Evolutionary conservation across 2,797 vertebrate species (phyloP), one percentile per base, ranked within the genome.

Genomic region (Smutsia gigantea): DNA sequence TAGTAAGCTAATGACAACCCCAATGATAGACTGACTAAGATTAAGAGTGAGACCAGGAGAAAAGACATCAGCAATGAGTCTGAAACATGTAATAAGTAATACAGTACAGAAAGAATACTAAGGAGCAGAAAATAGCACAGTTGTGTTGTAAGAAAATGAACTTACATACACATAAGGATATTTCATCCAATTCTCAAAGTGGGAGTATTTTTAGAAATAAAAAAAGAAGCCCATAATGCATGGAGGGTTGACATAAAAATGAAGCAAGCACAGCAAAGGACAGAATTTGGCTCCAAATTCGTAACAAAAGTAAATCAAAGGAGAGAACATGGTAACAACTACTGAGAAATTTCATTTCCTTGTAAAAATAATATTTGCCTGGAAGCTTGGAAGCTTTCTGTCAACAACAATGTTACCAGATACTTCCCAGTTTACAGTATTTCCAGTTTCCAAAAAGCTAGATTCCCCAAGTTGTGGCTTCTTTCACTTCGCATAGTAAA

Each of bases 281-380:
- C 53, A 37, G 96, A 77, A 87, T 37, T 31, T 96, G 72, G 51
- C 34, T 95, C 21, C n/a, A 94, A 75, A 78, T 74, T 57, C 90
- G 12, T 77, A 94, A 95, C 25, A 69, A 93, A 87, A 93, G 66
- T 61, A 94, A 95, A 93, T 51, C 13, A 39, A 92, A 72, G 94
- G 39, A 81, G 93, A 87, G 34, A 94, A 92, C 19, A 49, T 42
- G 31, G n/a, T 19, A 93, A 59, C 18, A 95, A 92, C 53, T 55
- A 92, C 69, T 64, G 29, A 84, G n/a, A 87, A 86, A 57, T 94
- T 93, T 87, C 71, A 93, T 82, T 96, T 96, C 55, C 74, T 83
- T 87, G 49, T 71, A 46, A 72, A 63, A 92, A 96, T 39, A 83
- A 87, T 85, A 87, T n/a, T 71, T 93, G 92, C n/a, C 63, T 57